Percentiles rank a stretch among this genome's conserved stretches.
phyloP scores from a whole-genome alignment of 2,888 invertebrate genomes.

The Diadegma fenestrale region DNA sequence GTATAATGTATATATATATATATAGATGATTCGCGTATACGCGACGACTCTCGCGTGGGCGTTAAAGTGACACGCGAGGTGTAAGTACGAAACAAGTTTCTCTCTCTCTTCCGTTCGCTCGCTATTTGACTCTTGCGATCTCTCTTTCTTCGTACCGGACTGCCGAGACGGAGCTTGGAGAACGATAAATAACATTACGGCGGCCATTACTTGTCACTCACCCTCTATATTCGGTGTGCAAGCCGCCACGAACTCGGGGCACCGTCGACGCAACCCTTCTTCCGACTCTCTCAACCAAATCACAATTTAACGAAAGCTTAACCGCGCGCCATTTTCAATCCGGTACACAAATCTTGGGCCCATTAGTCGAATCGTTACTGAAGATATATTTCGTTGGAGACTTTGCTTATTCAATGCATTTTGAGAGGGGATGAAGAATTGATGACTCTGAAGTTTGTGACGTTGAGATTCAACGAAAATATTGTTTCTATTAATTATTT shows the following conservation, averaged over 20 bases:
- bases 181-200: constrained; percentile 80
- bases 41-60: constrained; percentile 62
- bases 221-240: constrained; percentile 67
- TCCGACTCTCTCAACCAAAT: constrained; percentile 23
- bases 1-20: constrained; percentile 2
- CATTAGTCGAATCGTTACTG: neutral
- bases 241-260: constrained; percentile 39
- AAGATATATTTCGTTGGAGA: neutral
- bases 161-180: constrained; percentile 50
- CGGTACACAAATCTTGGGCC: constrained; percentile 24
- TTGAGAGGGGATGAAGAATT: too few relatives aligned
- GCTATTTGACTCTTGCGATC: constrained; percentile 24
- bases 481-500: too few relatives aligned
- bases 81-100: constrained; percentile 43
- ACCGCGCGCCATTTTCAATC: neutral
- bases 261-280: constrained; percentile 26
- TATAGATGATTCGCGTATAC: constrained; percentile 31
- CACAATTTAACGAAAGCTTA: constrained; percentile 6
- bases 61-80: constrained; percentile 67
- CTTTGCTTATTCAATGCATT: too few relatives aligned
- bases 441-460: too few relatives aligned
- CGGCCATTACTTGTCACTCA: constrained; percentile 82
- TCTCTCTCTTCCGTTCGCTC: constrained; percentile 27
- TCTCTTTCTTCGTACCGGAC: constrained; percentile 35
- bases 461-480: too few relatives aligned